Evolutionary conservation across 2,113 vertebrate species (phyloP), one percentile per base, ranked within the genome.

Genomic region (Eulacestoma nigropectus): DNA sequence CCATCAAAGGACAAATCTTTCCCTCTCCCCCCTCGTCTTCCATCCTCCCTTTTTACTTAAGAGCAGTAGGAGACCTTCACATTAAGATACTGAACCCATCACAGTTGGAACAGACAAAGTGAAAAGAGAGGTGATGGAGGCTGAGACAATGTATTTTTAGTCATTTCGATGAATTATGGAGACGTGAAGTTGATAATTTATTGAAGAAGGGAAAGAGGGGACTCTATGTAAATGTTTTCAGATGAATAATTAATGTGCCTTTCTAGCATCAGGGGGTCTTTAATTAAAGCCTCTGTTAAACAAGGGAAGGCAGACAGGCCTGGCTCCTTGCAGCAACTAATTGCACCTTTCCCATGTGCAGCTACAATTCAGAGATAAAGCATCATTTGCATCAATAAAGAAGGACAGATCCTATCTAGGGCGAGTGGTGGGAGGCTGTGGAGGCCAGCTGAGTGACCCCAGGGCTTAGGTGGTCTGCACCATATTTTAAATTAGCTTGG

Each of bases 201-300:
- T 98, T 98, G 97, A 98, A 97, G 97, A 97, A 98, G 94, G 84
- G 93, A 96, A 97, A 97, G 56, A 57, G 95, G 95, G 95, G 97
- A 98, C 94, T 97, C 97, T 98, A 98, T 98, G 98, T 97, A 98
- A 98, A 98, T 98, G 98, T 98, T 98, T 98, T 97, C 95, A 97
- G 94, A 98, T 98, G 97, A 98, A 98, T 98, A 98, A 98, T 98
- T 98, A 98, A 98, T 98, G 96, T 97, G 96, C 97, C 96, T 98
- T 98, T 98, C 95, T 81, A 73, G 96, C 97, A 97, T 97, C 96
- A 97, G 93, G 97, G 96, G 97, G 95, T 97, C 98, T 98, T 98
- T 98, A 98, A 98, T 98, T 98, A 98, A 98, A 98, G 96, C 90
- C 95, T 97, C 97, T 97, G 95, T 97, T 97, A 98, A 97, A 98